These are phyloP conservation scores for Alouatta palliata DNA, from an alignment of 2,113 vertebrate genomes.

Conservation along the genomic window DNA sequence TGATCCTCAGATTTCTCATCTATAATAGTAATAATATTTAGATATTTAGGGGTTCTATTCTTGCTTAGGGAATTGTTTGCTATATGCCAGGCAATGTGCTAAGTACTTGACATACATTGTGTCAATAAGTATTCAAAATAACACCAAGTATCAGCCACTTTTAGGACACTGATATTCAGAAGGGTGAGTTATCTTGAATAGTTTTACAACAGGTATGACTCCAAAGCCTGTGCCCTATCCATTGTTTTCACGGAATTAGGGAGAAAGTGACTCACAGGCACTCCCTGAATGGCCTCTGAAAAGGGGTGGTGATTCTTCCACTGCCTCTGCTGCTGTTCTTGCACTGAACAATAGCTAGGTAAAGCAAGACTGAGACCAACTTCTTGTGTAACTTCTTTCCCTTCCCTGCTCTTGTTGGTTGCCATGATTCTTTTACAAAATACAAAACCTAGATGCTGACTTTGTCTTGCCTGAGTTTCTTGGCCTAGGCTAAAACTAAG, in stretches of 20 bases:
- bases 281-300: neutral
- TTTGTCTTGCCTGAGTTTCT: neutral
- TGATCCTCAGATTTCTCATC: neutral
- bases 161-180: neutral
- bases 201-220: neutral
- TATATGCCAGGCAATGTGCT: neutral
- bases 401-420: neutral
- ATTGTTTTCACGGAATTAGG: rapidly evolving
- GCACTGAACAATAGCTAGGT: rapidly evolving
- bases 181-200: neutral
- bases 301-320: neutral
- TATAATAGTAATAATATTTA: neutral
- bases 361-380: rapidly evolving
- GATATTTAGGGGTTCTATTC: neutral
- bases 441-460: too few species aligned
- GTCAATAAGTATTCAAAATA: neutral
- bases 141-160: neutral
- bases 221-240: neutral
- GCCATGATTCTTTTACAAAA: neutral
- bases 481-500: neutral
- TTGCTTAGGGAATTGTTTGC: neutral
- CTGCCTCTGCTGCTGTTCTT: rapidly evolving
- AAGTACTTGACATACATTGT: neutral
- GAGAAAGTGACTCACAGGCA: rapidly evolving
- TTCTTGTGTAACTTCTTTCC: neutral